phyloP scores from a whole-genome alignment of 1,140 invertebrate species.

The Ridgeia piscesae region DNA sequence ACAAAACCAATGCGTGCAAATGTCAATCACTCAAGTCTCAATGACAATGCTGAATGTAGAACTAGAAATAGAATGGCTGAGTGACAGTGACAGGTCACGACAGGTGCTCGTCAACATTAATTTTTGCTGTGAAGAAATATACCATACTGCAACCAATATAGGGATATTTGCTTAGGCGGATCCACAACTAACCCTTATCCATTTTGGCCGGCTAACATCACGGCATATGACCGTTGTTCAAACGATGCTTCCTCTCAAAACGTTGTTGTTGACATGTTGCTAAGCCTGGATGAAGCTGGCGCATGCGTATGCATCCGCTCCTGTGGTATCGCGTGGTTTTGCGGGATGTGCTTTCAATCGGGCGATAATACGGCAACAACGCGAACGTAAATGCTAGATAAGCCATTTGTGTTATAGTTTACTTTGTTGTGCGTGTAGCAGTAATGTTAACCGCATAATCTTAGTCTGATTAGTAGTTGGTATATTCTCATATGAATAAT shows the following conservation, averaged over 20 bases:
- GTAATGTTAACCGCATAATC: background rate
- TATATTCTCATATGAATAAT: background rate
- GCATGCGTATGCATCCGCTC: background rate
- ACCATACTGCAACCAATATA: background rate
- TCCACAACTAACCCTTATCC: background rate
- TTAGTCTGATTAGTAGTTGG: background rate
- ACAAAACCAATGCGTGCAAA: too few relatives aligned
- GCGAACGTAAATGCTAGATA: background rate
- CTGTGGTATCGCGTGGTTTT: background rate
- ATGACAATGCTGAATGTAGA: too few relatives aligned
- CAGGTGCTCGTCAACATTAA: background rate
- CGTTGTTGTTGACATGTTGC: background rate
- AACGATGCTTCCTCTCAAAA: background rate
- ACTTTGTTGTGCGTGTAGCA: background rate
- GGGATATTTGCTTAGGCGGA: background rate
- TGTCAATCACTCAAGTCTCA: too few relatives aligned
- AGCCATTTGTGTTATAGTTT: background rate
- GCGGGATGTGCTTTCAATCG: background rate
- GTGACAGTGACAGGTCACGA: background rate
- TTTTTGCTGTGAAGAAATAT: background rate
- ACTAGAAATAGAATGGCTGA: too few relatives aligned
- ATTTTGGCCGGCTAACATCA: background rate
- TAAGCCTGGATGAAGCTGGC: background rate
- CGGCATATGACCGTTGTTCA: background rate
- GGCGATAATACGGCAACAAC: background rate